Base-by-base conservation (phyloP, 1,140 invertebrate genomes). In the Tribolium madens region DNA sequence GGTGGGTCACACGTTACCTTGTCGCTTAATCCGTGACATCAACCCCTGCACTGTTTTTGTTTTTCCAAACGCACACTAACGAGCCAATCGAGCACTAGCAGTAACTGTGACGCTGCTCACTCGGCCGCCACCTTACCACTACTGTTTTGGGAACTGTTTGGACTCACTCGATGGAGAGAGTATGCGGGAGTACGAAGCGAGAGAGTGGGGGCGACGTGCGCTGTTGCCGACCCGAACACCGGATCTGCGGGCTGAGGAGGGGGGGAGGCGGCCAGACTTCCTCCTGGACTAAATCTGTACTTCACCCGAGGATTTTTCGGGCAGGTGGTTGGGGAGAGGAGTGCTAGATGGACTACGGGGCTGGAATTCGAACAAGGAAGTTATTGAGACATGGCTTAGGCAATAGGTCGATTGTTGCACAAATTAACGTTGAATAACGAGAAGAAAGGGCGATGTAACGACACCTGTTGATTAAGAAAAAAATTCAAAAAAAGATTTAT, bases 91-190 rank as follows among this genome's bases (percentile, higher is more conserved):
- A 42, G 21, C 52, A 77, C 70, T 78, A 81, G 82, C 74, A 83
- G 83, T 84, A 84, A 84, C 83, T 84, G 83, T 83, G 83, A 83
- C 83, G 70, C 78, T 80, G 77, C 70, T 73, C 42, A 75, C 21
- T 26, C 73, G 81, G 81, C 81, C 73, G 83, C 77, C 83, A 84
- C 83, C 83, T 84, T 84, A 84, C 83, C 82, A 83, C 83, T 83
- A 83, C 81, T 81, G 82, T 82, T 81, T 64, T 80, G 80, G 69
- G 53, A 76, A 79, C 78, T 82, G 80, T 81, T 81, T 79, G 70
- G 68, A 21, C 74, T 75, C 57, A 21, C 74, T 75, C 57, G 68
- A 14, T 53, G 52, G 75, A n/a, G n/a, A n/a, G n/a, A 47, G 47
- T 80, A 76, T 81, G 81, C 77, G 82, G 82, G 82, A 80, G 82